Percentiles rank a stretch among this genome's conserved stretches.
phyloP scores from a whole-genome alignment of 2,113 vertebrate genomes.

The Gasterosteus aculeatus region DNA sequence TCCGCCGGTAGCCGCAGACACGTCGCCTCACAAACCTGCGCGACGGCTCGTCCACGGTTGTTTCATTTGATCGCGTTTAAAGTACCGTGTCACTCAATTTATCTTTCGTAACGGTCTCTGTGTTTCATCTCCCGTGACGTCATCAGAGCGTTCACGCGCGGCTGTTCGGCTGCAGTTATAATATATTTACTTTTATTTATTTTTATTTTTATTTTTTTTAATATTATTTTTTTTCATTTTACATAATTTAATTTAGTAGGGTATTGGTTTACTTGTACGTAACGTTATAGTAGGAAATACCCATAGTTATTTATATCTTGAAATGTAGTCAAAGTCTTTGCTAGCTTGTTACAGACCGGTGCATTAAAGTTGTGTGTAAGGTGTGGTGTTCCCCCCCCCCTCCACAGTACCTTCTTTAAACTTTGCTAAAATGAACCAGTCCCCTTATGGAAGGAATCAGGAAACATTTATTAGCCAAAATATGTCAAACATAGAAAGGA shows the following conservation, averaged over 20 bases:
- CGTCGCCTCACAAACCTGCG: background rate
- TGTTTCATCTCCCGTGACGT: slow-evolving; percentile 20
- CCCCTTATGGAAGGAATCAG: background rate
- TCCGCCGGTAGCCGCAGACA: background rate
- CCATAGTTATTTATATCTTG: background rate
- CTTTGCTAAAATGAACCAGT: background rate
- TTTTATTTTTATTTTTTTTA: background rate
- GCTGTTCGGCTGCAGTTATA: background rate
- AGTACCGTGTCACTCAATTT: background rate
- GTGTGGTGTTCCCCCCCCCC: background rate
- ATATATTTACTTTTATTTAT: background rate
- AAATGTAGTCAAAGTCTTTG: background rate
- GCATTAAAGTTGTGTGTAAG: background rate
- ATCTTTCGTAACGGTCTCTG: slow-evolving; percentile 23
- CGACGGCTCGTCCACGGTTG: background rate
- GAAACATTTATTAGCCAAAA: too few species aligned
- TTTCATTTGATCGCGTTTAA: background rate
- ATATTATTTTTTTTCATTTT: background rate
- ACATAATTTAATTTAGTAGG: too few species aligned
- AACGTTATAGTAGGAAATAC: background rate
- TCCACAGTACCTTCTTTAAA: background rate
- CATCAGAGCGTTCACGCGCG: background rate
- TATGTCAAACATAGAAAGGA: too few species aligned
- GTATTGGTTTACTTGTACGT: background rate
- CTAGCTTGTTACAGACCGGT: background rate